Base-by-base conservation (phyloP, 2,888 invertebrate species). In the Cephus sareptanus region DNA sequence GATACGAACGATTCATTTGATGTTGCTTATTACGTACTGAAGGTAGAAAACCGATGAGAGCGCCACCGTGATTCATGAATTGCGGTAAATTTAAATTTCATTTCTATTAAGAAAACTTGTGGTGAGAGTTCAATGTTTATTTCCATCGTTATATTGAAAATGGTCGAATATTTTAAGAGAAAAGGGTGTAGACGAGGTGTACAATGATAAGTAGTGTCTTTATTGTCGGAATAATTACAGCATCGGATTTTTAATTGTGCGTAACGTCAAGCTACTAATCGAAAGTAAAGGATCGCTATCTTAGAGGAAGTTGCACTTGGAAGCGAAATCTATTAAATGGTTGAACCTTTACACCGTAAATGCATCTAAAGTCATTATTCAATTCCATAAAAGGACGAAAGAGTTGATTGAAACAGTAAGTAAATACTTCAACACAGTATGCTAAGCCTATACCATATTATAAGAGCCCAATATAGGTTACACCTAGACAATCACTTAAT, bases 171-270 rank as follows among this genome's bases (percentile, higher is more conserved):
- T 6, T 56, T 23, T 23, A 23, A 56, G 71, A 71, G 4, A 71
- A 71, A 71, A 31, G 3, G 34, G 71, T 33, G 71, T 33, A 71
- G 34, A 71, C 34, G 3, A 71, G 71, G 11, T 33, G 34, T 71
- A 30, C 23, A 71, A 34, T 71, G 15, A 71, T 30, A 9, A 11
- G 30, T 71, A 33, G 71, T 34, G 23, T 34, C 71, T 71, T 71
- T 71, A 71, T 71, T 71, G 71, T 71, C 71, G 31, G 2, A 71
- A 30, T 23, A 23, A 71, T 71, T 71, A 71, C 71, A 71, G 71
- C 30, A 30, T 71, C 71, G 6, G 9, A 56, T 56, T 23, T 23
- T 56, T 23, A 56, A 23, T 56, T 56, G 23, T 56, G 56, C 56
- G 56, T 23, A 56, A 23, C 56, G 23, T 56, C 56, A 56, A 56